phyloP scores from a whole-genome alignment of 2,888 invertebrate genomes.

The Agonopterix subpropinquella region DNA sequence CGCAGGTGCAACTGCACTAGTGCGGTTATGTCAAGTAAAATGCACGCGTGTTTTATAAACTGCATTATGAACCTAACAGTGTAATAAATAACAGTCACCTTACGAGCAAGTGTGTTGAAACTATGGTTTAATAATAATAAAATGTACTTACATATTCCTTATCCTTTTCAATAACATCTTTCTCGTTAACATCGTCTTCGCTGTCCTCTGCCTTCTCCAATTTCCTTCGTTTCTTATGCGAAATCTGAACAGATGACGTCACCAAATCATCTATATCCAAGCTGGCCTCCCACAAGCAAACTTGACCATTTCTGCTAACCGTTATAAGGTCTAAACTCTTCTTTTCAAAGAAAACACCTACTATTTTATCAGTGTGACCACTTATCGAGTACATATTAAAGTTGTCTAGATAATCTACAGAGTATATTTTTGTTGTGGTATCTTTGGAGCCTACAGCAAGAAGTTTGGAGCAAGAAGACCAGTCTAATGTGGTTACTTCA shows the following conservation, averaged over 20 bases:
- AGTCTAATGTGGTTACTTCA: slow-evolving; percentile 90
- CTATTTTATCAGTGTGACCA: slow-evolving; percentile 89
- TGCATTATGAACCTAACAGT: too few species aligned
- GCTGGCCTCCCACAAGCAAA: slow-evolving; percentile 91
- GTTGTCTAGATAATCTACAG: slow-evolving; percentile 83
- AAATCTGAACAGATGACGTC: slow-evolving; percentile 64
- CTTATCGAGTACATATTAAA: slow-evolving; percentile 85
- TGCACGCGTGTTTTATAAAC: too few species aligned
- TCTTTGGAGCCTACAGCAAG: slow-evolving; percentile 95
- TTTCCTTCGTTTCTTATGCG: slow-evolving; percentile 64
- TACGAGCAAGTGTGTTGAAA: background rate
- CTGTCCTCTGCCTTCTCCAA: slow-evolving; percentile 63
- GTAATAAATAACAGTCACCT: too few species aligned
- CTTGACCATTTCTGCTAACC: slow-evolving; percentile 88
- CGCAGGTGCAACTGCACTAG: too few species aligned
- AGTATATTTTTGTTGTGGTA: slow-evolving; percentile 89
- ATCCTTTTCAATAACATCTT: slow-evolving; percentile 74
- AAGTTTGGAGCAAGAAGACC: slow-evolving; percentile 94
- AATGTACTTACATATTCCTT: slow-evolving; percentile 53
- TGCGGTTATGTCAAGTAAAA: too few species aligned
- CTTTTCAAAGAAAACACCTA: slow-evolving; percentile 92
- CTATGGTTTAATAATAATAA: background rate
- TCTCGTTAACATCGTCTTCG: slow-evolving; percentile 80
- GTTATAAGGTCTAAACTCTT: slow-evolving; percentile 90
- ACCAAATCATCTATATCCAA: slow-evolving; percentile 82